Evolutionary conservation across 2,888 invertebrate genomes (phyloP).

Genomic region (Leptopilina syphax): DNA sequence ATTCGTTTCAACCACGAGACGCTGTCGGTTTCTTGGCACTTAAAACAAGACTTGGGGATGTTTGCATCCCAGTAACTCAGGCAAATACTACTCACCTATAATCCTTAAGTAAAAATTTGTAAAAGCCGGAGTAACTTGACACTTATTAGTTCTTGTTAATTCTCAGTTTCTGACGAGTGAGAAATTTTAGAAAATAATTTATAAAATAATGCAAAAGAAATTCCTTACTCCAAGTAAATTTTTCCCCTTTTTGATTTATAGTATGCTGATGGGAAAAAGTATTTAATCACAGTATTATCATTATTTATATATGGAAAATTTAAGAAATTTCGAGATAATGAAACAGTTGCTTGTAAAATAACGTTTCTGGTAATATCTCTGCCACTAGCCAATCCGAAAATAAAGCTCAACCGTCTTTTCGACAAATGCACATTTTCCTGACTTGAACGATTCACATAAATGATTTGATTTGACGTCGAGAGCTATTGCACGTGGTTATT

Average conservation of each 20-base stretch:
- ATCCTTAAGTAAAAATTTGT: slow-evolving; percentile 22
- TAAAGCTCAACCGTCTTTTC: slow-evolving; percentile 37
- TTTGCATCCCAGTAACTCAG: slow-evolving; percentile 27
- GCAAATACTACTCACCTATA: slow-evolving; percentile 32
- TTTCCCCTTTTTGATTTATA: too few relatives aligned
- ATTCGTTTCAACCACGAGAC: slow-evolving; percentile 33
- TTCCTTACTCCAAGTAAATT: too few relatives aligned
- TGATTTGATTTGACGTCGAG: slow-evolving; percentile 14
- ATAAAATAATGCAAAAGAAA: too few relatives aligned
- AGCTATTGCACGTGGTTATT: slow-evolving; percentile 32
- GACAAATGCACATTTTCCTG: slow-evolving; percentile 26
- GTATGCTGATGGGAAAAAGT: too few relatives aligned
- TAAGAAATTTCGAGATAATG: too few relatives aligned
- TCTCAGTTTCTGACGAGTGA: neutral
- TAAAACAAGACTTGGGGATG: slow-evolving; percentile 27
- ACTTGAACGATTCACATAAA: slow-evolving; percentile 26
- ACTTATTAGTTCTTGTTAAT: neutral
- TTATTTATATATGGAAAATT: too few relatives aligned
- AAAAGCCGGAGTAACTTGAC: neutral
- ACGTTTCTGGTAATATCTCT: neutral
- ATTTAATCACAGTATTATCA: too few relatives aligned
- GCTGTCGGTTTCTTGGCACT: slow-evolving; percentile 40
- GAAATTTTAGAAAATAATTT: too few relatives aligned
- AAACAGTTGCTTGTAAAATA: slow-evolving; percentile 28
- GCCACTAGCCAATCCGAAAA: slow-evolving; percentile 32